Conservation (phyloP, 2,888 invertebrate genomes). For the Lampropteryx suffumata region DNA sequence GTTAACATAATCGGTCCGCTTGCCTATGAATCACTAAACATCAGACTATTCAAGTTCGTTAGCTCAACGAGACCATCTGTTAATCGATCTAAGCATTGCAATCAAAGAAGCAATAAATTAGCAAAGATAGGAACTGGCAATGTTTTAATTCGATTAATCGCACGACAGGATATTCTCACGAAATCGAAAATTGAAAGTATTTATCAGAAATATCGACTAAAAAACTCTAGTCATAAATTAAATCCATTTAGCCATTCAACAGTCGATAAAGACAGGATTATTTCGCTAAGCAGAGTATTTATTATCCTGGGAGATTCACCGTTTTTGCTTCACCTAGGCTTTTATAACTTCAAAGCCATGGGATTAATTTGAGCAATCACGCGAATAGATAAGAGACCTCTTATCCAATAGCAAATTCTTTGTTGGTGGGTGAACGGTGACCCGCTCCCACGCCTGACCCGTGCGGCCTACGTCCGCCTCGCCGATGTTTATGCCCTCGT, state of each 20-base stretch:
- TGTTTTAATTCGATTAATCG: conserved; percentile 18
- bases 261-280: conserved; percentile 35
- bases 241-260: conserved; percentile 33
- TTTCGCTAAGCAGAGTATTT: conserved; percentile 35
- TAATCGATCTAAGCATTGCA: conserved; percentile 14
- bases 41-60: neutral
- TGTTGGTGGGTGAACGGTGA: conserved; percentile 27
- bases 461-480: conserved; percentile 48
- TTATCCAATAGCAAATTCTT: conserved; percentile 34
- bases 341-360: conserved; percentile 11
- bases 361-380: conserved; percentile 26
- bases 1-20: too few relatives aligned
- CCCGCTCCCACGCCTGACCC: conserved; percentile 51
- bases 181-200: conserved; percentile 14
- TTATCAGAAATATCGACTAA: conserved; percentile 17
- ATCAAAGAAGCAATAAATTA: conserved; percentile 19
- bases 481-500: conserved; percentile 55
- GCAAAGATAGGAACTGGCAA: conserved; percentile 10
- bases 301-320: conserved; percentile 20
- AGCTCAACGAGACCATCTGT: conserved; percentile 1
- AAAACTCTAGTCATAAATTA: conserved; percentile 31
- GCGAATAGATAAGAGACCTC: conserved; percentile 28
- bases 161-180: conserved; percentile 24
- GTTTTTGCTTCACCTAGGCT: conserved; percentile 18
- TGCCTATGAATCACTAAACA: too few relatives aligned